Evolutionary conservation across 2,113 vertebrate species (phyloP).

Genomic region (Gallinago paraguaiae): DNA sequence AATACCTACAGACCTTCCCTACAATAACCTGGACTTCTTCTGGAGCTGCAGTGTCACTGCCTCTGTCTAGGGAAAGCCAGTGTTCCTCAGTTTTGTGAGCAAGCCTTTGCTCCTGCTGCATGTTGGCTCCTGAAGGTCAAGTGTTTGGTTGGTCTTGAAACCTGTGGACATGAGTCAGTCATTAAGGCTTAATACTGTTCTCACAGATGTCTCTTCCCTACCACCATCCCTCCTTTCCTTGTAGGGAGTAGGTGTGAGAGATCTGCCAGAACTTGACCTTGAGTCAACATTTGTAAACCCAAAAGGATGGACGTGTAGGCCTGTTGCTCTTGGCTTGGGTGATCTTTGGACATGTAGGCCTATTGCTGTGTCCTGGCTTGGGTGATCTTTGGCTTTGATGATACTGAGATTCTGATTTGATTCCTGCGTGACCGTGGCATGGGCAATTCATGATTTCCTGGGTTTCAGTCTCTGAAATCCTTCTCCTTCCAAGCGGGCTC

Average conservation of each 20-base stretch:
- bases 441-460: neutral
- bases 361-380: rapidly evolving
- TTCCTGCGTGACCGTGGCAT: neutral
- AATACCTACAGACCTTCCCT: neutral
- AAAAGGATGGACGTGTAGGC: neutral
- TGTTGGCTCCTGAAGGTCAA: neutral
- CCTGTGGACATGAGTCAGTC: rapidly evolving
- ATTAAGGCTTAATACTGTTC: neutral
- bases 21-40: neutral
- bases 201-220: neutral
- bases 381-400: neutral
- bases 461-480: neutral
- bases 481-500: neutral
- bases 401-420: neutral
- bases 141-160: neutral
- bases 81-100: neutral
- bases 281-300: neutral
- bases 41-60: neutral
- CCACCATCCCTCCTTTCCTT: neutral
- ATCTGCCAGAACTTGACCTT: neutral
- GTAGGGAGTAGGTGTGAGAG: neutral
- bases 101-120: neutral
- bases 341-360: neutral
- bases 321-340: neutral
- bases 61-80: rapidly evolving